These are phyloP conservation scores for Oncorhynchus clarkii DNA, from an alignment of 2,113 vertebrate species.

Conservation along the genomic window DNA sequence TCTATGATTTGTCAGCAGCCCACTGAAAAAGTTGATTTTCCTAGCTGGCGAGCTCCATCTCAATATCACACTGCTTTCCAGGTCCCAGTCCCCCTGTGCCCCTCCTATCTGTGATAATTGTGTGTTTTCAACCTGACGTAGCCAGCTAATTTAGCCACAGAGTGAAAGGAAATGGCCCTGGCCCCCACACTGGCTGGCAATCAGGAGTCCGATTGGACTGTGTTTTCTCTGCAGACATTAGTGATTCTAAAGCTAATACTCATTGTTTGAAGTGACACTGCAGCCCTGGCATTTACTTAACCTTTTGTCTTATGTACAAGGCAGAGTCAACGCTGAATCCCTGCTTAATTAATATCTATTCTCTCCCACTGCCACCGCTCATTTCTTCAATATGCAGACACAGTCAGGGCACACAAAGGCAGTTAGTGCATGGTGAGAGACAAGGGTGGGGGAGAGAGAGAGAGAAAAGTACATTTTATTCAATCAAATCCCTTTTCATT, in stretches of 20 bases:
- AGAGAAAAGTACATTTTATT: constrained; percentile 31
- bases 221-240: constrained; percentile 97
- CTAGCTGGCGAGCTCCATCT: constrained; percentile 46
- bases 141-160: constrained; percentile 86
- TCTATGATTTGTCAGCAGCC: neutral
- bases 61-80: constrained; percentile 63
- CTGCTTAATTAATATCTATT: constrained; percentile 99
- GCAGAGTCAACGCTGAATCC: constrained; percentile 95
- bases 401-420: constrained; percentile 43
- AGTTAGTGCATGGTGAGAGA: constrained; percentile 22
- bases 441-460: neutral
- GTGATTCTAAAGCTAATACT: constrained; percentile 99
- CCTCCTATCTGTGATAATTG: constrained; percentile 81
- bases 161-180: constrained; percentile 86
- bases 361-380: constrained; percentile 55
- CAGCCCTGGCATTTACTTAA: constrained; percentile 99
- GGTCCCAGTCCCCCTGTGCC: constrained; percentile 68
- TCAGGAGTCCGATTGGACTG: constrained; percentile 87
- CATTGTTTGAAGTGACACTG: constrained; percentile 98
- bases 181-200: constrained; percentile 82
- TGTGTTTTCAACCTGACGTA: constrained; percentile 80
- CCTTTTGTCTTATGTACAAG: constrained; percentile 98
- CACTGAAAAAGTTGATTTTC: neutral
- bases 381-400: constrained; percentile 77
- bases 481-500: constrained; percentile 27